These are phyloP conservation scores for Numenius phaeopus DNA, from an alignment of 2,797 vertebrate species.

Conservation along the genomic window DNA sequence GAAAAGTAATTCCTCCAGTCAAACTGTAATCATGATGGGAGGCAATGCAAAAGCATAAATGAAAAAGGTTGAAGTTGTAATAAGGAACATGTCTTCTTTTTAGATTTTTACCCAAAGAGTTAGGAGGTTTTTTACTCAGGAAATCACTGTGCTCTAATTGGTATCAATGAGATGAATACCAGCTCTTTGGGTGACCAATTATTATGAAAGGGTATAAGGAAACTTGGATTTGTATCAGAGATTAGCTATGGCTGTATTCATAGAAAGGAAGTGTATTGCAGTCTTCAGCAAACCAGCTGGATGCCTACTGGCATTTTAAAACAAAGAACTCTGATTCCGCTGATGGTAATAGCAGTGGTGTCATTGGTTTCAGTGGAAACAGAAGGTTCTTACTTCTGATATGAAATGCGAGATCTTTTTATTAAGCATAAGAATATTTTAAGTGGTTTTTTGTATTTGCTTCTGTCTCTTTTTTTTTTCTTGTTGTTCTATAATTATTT, in stretches of 20 bases:
- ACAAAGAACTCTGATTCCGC: slow-evolving; percentile 29
- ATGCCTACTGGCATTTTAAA: slow-evolving; percentile 58
- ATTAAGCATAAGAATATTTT: background rate
- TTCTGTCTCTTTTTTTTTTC: background rate
- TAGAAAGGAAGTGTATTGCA: background rate
- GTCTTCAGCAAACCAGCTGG: slow-evolving; percentile 21
- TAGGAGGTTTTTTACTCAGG: background rate
- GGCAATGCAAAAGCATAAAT: background rate
- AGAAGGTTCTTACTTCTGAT: slow-evolving; percentile 35
- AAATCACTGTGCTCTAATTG: background rate
- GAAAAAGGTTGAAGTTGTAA: background rate
- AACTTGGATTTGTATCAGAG: slow-evolving; percentile 45
- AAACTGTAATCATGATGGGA: background rate
- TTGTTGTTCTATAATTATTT: background rate
- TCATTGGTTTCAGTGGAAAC: slow-evolving; percentile 10
- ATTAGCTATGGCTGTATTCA: background rate
- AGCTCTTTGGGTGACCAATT: background rate
- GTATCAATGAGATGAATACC: background rate
- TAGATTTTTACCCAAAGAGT: background rate
- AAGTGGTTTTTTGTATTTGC: background rate
- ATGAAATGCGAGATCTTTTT: background rate
- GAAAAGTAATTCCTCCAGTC: background rate
- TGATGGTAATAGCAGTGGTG: slow-evolving; percentile 5
- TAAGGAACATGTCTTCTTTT: background rate
- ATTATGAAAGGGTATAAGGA: background rate